phyloP scores from a whole-genome alignment of 2,113 vertebrate species.

The Sander lucioperca region DNA sequence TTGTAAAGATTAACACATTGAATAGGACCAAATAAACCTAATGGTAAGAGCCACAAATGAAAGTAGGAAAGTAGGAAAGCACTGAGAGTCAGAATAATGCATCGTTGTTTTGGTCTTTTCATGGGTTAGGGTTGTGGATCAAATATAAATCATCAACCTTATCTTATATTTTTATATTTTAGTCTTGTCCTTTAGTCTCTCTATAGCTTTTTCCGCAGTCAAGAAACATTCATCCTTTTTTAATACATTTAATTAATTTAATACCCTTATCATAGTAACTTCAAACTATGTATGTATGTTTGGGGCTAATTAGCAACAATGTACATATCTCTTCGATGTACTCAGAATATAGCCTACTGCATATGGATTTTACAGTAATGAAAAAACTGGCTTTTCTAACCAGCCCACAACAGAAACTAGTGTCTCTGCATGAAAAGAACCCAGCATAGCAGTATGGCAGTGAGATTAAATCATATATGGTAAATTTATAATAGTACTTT shows the following conservation, averaged over 20 bases:
- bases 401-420: not conserved
- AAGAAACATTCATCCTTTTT: not conserved
- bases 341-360: not conserved
- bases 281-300: not conserved
- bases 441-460: not conserved
- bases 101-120: not conserved
- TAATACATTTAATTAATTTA: not conserved
- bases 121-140: not conserved
- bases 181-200: not conserved
- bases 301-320: not conserved
- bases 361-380: not conserved
- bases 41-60: not conserved
- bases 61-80: not conserved
- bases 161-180: not conserved
- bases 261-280: not conserved
- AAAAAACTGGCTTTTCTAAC: not conserved
- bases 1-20: not conserved
- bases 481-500: constrained; percentile 40
- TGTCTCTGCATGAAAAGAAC: constrained; percentile 5
- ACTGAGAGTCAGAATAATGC: not conserved
- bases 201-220: not conserved
- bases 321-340: not conserved
- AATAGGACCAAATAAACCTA: not conserved
- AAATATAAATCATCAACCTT: not conserved
- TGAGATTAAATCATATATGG: constrained; percentile 31